A percentile compares a stretch with the other conserved stretches of the same genome.
Evolutionary conservation across 2,113 vertebrate species (phyloP).

Genomic region (cat (Felis catus)): DNA sequence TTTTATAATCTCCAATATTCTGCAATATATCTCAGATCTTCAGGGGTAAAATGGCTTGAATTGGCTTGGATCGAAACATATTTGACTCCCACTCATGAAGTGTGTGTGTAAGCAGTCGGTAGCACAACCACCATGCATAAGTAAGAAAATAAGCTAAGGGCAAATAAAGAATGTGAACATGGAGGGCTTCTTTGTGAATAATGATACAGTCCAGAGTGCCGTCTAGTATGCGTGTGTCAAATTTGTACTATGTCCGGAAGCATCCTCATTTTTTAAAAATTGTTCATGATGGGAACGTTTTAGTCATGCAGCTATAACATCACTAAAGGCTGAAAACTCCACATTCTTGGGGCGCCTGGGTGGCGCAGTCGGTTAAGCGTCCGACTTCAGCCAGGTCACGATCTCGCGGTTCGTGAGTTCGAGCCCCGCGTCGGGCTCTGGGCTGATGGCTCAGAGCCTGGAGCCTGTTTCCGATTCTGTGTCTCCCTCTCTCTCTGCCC

Average conservation of each 20-base stretch:
- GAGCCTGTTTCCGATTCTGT: too few relatives aligned
- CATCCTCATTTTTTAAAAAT: neutral
- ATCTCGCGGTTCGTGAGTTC: too few relatives aligned
- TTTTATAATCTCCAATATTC: neutral
- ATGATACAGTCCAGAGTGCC: neutral
- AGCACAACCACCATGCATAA: neutral
- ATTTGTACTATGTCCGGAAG: neutral
- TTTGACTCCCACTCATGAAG: neutral
- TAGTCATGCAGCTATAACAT: neutral
- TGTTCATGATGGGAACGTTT: neutral
- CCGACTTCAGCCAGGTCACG: too few relatives aligned
- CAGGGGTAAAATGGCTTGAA: neutral
- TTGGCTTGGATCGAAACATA: neutral
- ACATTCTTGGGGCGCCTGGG: too few relatives aligned
- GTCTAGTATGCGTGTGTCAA: neutral
- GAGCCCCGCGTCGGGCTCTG: too few relatives aligned
- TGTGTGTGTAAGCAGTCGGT: neutral
- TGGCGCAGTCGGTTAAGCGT: too few relatives aligned
- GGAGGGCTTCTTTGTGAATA: neutral
- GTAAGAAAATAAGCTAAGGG: neutral
- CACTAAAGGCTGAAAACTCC: neutral
- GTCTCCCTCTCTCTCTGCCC: too few relatives aligned
- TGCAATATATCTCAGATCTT: neutral
- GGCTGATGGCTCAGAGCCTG: too few relatives aligned
- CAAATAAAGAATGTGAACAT: neutral